phyloP scores from a whole-genome alignment of 1,140 invertebrate genomes.

The Gryon sp. region DNA sequence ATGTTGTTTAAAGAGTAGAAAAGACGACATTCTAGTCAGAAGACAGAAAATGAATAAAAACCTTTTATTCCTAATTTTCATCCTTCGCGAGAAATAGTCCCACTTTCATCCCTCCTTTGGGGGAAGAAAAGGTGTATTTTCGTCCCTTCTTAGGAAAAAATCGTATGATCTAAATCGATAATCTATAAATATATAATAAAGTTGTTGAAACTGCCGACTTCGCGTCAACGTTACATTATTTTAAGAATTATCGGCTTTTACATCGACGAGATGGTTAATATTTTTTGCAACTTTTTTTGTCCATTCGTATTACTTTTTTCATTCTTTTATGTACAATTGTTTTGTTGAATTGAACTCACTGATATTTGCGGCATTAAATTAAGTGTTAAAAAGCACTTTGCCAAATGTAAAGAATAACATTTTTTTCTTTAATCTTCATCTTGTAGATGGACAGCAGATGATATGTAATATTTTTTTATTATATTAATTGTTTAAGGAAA shows the following conservation, averaged over 20 bases:
- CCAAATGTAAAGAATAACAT: constrained; percentile 44
- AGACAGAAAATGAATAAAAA: no score
- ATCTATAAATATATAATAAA: no score
- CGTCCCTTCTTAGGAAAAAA: no score
- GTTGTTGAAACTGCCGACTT: constrained; percentile 35
- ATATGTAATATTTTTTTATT: no score
- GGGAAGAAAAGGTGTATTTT: constrained; percentile 2
- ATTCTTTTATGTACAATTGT: constrained; percentile 15
- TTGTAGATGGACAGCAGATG: constrained; percentile 26
- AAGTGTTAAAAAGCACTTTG: constrained; percentile 48
- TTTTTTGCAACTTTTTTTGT: constrained; percentile 51
- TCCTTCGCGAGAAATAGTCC: no score
- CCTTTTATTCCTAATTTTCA: no score
- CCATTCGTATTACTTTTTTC: constrained; percentile 28
- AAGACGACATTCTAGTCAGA: no score
- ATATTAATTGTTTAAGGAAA: no score
- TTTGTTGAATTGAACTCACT: constrained; percentile 28
- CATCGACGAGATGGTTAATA: constrained; percentile 31
- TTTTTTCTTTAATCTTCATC: constrained; percentile 10
- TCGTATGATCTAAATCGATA: no score
- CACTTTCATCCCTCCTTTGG: no score
- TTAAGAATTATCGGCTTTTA: constrained; percentile 52
- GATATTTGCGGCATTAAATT: constrained; percentile 32
- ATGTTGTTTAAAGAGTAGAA: no score
- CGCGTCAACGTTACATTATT: constrained; percentile 46